A percentile compares a stretch with the other conserved stretches of the same genome.
Evolutionary conservation across 2,888 invertebrate species (phyloP).

Genomic region (Folsomia candida): DNA sequence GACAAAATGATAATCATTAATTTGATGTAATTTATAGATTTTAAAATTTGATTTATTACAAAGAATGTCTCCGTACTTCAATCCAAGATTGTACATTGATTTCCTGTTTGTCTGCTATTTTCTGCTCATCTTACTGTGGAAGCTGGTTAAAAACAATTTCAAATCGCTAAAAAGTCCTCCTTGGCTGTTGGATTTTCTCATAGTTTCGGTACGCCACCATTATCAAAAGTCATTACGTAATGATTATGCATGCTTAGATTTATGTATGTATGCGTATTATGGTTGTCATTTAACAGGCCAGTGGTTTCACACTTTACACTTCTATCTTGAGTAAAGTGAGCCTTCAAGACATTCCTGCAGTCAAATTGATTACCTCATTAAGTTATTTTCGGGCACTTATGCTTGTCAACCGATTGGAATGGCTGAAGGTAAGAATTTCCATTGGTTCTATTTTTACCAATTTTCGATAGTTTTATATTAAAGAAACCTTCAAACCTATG

Average conservation of each 20-base stretch:
- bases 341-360: neutral
- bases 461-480: no score
- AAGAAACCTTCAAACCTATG: no score
- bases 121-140: neutral
- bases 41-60: neutral
- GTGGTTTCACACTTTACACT: neutral
- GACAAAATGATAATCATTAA: neutral
- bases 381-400: neutral
- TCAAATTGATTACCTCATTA: neutral
- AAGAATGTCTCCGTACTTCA: neutral
- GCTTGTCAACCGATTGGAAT: neutral
- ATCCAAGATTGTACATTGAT: slow-evolving; percentile 3
- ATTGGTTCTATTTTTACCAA: neutral
- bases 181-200: neutral
- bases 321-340: neutral
- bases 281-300: neutral
- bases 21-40: neutral
- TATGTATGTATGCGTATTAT: neutral
- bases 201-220: neutral
- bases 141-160: neutral
- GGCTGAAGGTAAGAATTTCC: neutral
- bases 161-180: neutral
- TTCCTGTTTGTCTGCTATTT: neutral
- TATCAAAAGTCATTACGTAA: neutral
- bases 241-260: no score